Conservation (phyloP, 2,797 vertebrate genomes). For the Chelidonichthys spinosus region DNA sequence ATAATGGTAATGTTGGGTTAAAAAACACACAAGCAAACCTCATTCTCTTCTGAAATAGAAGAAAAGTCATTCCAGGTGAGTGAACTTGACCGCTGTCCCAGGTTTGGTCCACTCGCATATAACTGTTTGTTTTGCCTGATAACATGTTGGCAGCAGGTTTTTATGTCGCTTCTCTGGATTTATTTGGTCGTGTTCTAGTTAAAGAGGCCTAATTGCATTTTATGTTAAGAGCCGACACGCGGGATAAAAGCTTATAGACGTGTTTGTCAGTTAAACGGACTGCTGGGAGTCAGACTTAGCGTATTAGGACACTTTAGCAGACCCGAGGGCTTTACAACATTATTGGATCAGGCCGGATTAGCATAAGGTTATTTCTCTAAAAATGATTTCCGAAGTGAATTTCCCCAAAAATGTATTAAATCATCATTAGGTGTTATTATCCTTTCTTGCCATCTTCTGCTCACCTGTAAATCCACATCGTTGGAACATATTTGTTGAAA, state of each 20-base stretch:
- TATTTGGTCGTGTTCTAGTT: background rate
- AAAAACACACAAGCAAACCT: background rate
- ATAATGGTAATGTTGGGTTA: background rate
- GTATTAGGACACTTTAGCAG: no score
- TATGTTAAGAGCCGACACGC: no score
- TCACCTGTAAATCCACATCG: background rate
- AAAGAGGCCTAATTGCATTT: background rate
- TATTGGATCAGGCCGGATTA: no score
- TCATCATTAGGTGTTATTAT: no score
- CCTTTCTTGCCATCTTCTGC: background rate
- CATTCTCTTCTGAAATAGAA: background rate
- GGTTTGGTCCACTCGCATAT: background rate
- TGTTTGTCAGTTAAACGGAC: no score
- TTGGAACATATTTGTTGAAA: no score
- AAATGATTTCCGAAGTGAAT: no score
- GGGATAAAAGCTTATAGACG: no score
- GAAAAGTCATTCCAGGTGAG: conserved; percentile 11
- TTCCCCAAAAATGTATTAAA: no score
- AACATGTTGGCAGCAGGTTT: conserved; percentile 1
- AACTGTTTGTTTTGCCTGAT: conserved; percentile 18
- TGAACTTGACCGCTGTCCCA: conserved; percentile 15
- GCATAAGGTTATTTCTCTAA: no score
- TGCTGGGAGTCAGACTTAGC: no score
- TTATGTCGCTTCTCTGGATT: background rate
- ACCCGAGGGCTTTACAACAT: no score